These are phyloP conservation scores for Microplitis deprimator DNA, from an alignment of 2,888 invertebrate genomes.

Conservation along the genomic window DNA sequence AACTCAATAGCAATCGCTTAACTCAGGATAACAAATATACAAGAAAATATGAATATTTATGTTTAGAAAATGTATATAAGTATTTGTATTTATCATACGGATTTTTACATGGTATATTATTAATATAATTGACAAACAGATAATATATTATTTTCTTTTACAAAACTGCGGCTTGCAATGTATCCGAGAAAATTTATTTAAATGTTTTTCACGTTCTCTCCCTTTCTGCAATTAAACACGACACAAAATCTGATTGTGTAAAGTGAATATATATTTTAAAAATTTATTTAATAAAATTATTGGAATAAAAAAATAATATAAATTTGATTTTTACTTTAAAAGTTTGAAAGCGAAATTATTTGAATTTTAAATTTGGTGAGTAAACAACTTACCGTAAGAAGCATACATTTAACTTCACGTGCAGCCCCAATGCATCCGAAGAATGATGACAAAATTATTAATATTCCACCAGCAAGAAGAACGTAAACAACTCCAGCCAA, in stretches of 20 bases:
- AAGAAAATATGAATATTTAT: too few relatives aligned
- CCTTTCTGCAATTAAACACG: slow-evolving; percentile 38
- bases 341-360: too few relatives aligned
- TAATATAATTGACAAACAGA: slow-evolving; percentile 3
- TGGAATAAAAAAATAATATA: neutral
- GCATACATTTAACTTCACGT: slow-evolving; percentile 93
- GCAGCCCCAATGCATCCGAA: slow-evolving; percentile 95
- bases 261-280: neutral
- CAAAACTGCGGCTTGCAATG: slow-evolving; percentile 17
- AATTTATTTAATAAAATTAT: neutral
- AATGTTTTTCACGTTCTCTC: slow-evolving; percentile 32
- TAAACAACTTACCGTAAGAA: slow-evolving; percentile 82
- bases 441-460: slow-evolving; percentile 87
- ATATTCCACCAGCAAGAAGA: slow-evolving; percentile 85
- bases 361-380: neutral
- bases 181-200: slow-evolving; percentile 37
- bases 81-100: neutral
- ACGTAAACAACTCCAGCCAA: slow-evolving; percentile 90
- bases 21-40: too few relatives aligned
- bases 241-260: neutral
- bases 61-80: too few relatives aligned
- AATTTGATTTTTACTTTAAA: too few relatives aligned
- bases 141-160: slow-evolving; percentile 20
- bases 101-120: slow-evolving; percentile 8
- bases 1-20: too few relatives aligned